Evolutionary conservation across 2,888 invertebrate species (phyloP).

Genomic region (Smittia aterrima): DNA sequence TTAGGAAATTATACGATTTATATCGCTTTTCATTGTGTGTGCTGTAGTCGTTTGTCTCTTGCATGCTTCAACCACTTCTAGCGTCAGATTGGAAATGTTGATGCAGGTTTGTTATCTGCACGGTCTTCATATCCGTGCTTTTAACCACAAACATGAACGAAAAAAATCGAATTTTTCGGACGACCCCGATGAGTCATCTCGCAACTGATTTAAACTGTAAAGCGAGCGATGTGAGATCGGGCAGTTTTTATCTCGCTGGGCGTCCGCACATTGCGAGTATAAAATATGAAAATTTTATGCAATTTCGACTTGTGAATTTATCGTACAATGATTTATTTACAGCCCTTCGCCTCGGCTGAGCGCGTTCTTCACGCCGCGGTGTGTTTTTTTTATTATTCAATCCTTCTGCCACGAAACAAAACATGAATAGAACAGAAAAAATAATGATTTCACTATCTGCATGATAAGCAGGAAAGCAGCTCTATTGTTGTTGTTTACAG

Average conservation of each 20-base stretch:
- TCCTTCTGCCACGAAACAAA: background rate
- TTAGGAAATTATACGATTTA: constrained; percentile 36
- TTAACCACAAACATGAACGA: background rate
- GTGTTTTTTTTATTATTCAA: background rate
- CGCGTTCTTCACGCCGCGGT: background rate
- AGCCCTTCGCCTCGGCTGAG: background rate
- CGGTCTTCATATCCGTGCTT: background rate
- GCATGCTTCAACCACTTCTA: background rate
- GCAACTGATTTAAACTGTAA: background rate
- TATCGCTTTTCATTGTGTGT: background rate
- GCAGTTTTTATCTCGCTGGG: background rate
- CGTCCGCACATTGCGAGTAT: background rate
- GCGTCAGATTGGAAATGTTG: background rate
- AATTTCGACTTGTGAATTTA: constrained; percentile 21
- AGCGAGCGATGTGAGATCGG: background rate
- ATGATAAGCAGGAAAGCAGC: constrained; percentile 13
- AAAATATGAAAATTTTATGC: constrained; percentile 40
- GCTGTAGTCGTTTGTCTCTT: background rate
- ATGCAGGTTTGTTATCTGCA: background rate
- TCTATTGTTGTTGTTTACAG: constrained; percentile 19
- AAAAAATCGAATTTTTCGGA: background rate
- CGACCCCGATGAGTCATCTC: background rate
- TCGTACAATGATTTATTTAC: constrained; percentile 37
- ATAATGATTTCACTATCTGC: constrained; percentile 38
- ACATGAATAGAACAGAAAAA: background rate